Evolutionary conservation across 2,888 invertebrate species (phyloP), one percentile per base, ranked within the genome.

Genomic region (Tenthredo livida): DNA sequence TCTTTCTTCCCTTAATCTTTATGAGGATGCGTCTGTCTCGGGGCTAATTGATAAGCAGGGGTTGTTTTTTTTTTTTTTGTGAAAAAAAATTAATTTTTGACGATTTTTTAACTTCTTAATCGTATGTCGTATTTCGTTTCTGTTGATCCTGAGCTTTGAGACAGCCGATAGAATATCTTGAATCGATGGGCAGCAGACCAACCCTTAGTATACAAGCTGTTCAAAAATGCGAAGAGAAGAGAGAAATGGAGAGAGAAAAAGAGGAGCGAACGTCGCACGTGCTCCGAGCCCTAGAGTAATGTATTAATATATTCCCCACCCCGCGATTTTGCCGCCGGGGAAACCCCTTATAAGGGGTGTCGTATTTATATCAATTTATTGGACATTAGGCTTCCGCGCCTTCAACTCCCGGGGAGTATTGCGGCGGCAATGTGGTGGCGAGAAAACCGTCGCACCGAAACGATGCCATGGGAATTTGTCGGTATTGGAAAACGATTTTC

Each of bases 291-390:
- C 83, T 21, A 61, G 82, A 84, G 85, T 84, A 84, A 85, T 84
- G 85, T 85, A 85, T 85, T 85, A 85, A 85, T 85, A 85, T 85
- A 85, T 85, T 85, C 84, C 85, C 73, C 85, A 72, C 43, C 83
- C 83, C 58, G 29, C 21, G 40, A 84, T 78, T 29, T 65, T 78
- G 65, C 21, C 40, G 61, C 10, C 61, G 37, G 61, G 58, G 78
- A 50, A 70, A 43, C 83, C 83, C 83, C 83, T 21, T 84, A 78
- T 78, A 67, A 58, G 84, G 84, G 84, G 84, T 72, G 83, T 85
- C 85, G 85, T 85, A 85, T 85, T 85, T 85, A 85, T 85, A 85
- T 85, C 85, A 85, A 85, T 85, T 85, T 85, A 85, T 85, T 84
- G 85, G 85, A 85, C 85, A 85, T 85, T 85, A 85, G 83, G 84